Base-by-base conservation (phyloP, 1,140 invertebrate genomes). In the Brachionus rotundiformis region DNA sequence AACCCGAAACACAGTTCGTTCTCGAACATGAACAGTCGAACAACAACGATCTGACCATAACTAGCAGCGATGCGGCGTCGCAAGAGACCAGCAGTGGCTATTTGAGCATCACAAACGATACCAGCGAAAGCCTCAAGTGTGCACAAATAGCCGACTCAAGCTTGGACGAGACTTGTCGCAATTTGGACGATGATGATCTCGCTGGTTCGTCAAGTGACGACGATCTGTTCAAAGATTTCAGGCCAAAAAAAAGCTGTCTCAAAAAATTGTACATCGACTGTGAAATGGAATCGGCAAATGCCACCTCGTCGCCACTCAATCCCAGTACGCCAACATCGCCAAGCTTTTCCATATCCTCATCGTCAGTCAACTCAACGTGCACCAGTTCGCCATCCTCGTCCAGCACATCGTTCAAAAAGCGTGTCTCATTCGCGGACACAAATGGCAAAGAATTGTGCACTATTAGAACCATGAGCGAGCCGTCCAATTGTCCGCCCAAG, bases 341-440 rank as follows among this genome's bases (percentile, higher is more conserved):
- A 0, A 31, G 8, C 0, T 44, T 73, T 27, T 73, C 68, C 3
- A 19, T 73, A 11, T 41, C 36, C 1, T 29, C 68, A 13, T 44
- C 39, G 68, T 73, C 68, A 3, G 23, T 33, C 31, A 68, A 68
- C 27, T 68, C 63, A 19, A 33, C 63, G 3, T 2, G 29, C 3
- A 31, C 33, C 10, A 33, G 23, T 13, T 68, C 63, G 16, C 31
- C n/a, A n/a, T n/a, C 63, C 2, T 1, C 59, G 13, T 25, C 59
- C 2, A 23, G 19, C 13, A n/a, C 19, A 10, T 25, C 36, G 16
- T 44, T 41, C 81, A 94, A 94, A 85, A 96, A 96, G 87, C 91
- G 90, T 82, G 95, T 98, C 0, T 93, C 95, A 0, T 98, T 98
- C 86, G 95, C 95, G 0, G 95, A 98, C 85, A 94, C 95, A 84